phyloP scores from a whole-genome alignment of 2,113 vertebrate species.

The Lophochroa leadbeateri region DNA sequence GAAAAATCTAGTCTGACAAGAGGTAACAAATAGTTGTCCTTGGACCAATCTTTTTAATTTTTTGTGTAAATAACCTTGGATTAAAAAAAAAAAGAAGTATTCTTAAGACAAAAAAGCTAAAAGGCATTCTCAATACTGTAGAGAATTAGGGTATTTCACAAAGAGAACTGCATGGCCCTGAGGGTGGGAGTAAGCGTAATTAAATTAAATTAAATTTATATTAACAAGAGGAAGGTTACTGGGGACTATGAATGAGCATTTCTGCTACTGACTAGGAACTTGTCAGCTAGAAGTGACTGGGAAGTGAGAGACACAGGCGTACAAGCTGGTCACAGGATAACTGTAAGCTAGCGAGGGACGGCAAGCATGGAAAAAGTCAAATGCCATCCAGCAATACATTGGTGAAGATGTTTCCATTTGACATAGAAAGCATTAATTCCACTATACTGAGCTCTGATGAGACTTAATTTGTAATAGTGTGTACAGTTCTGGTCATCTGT shows the following conservation, averaged over 20 bases:
- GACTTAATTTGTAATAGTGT: background rate
- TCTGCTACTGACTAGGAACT: background rate
- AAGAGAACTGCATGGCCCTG: constrained; percentile 1
- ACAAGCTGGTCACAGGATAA: background rate
- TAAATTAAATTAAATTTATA: constrained; percentile 29
- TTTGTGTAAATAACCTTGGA: background rate
- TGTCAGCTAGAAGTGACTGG: background rate
- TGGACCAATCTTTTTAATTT: background rate
- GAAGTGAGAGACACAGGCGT: background rate
- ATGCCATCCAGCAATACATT: background rate
- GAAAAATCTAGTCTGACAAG: background rate
- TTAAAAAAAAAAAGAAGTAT: background rate
- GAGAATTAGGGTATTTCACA: constrained; percentile 2
- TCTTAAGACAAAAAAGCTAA: constrained; percentile 7
- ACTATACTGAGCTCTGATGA: background rate
- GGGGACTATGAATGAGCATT: background rate
- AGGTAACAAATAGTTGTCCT: background rate
- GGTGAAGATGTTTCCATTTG: background rate
- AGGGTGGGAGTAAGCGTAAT: background rate
- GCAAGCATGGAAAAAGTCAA: background rate
- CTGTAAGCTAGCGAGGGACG: background rate
- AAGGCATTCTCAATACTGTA: background rate
- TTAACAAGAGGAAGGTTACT: background rate
- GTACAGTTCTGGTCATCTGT: background rate
- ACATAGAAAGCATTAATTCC: background rate